These are phyloP conservation scores for Pteropus alecto DNA, from an alignment of 2,113 vertebrate species.

Conservation along the genomic window DNA sequence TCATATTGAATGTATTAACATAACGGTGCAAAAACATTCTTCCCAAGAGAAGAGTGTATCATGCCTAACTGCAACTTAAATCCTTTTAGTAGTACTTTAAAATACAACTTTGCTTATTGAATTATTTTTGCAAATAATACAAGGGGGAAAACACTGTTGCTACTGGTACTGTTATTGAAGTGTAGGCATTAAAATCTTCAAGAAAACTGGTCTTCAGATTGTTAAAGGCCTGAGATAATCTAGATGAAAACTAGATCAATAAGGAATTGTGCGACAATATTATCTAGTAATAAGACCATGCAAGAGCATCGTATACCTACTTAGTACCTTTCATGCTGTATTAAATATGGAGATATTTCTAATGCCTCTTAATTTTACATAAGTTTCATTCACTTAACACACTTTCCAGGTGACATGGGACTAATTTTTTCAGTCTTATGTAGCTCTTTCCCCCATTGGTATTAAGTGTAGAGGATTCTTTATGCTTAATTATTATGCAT, in stretches of 20 bases:
- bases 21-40: slow-evolving; percentile 81
- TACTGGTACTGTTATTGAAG: slow-evolving; percentile 61
- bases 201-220: slow-evolving; percentile 66
- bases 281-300: slow-evolving; percentile 63
- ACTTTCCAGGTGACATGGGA: slow-evolving; percentile 60
- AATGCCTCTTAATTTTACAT: slow-evolving; percentile 67
- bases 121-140: slow-evolving; percentile 57
- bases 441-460: slow-evolving; percentile 51
- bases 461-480: slow-evolving; percentile 66
- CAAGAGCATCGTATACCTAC: slow-evolving; percentile 68
- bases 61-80: slow-evolving; percentile 73
- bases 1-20: slow-evolving; percentile 88
- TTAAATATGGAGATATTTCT: slow-evolving; percentile 63
- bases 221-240: slow-evolving; percentile 59
- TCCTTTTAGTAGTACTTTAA: slow-evolving; percentile 71
- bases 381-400: slow-evolving; percentile 69
- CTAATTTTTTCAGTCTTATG: slow-evolving; percentile 66
- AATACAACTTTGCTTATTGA: slow-evolving; percentile 65
- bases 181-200: slow-evolving; percentile 58
- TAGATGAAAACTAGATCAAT: slow-evolving; percentile 65
- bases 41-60: slow-evolving; percentile 80
- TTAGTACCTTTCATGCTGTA: slow-evolving; percentile 65
- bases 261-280: slow-evolving; percentile 57
- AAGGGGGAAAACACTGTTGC: slow-evolving; percentile 63
- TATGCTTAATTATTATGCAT: slow-evolving; percentile 75